Evolutionary conservation across 1,140 invertebrate species (phyloP), one percentile per base, ranked within the genome.

Genomic region (Ips typographus): DNA sequence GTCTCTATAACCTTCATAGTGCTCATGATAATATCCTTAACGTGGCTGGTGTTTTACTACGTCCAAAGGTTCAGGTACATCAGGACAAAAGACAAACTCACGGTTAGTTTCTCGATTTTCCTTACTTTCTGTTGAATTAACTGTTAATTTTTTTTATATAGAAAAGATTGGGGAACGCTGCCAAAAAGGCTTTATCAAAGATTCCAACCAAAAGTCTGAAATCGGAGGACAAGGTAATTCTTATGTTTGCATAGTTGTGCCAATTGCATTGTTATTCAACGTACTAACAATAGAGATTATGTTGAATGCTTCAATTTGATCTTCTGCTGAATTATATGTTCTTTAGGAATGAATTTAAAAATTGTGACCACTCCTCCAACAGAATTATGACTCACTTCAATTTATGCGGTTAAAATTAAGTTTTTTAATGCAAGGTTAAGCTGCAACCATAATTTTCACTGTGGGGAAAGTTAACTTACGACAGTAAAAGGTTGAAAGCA

Each of bases 41-140:
- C 94, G 1, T 97, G 95, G 95, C 86, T 97, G 1, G 89, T 96
- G 36, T 96, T 96, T 82, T 97, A 97, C 83, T 96, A 96, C 80
- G 90, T 96, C 47, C 94, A 96, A 81, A 84, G 94, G 67, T 95
- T 95, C 81, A 84, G 94, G 40, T 96, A 96, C 80, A 91, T 95
- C 62, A 93, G 96, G 81, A 93, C 94, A 41, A 96, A 96, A 81
- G 94, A 92, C 72, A 82, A 88, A 71, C 81, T 90, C 40, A 90
- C 91, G 72, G 91, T 94, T 81, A 89, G 90, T 86, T 55, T 58
- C n/a, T 22, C 39, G 42, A 44, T 43, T 55, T 64, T 39, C 63
- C 52, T 64, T 44, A 4, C 40, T 40, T 22, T 22, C 22, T 22
- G 22, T 22, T 22, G 22, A 22, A 22, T 22, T 59, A 5, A 49